A percentile compares a stretch with the other conserved stretches of the same genome.
Evolutionary conservation across 2,888 invertebrate species (phyloP).

Genomic region (Euplagia quadripunctaria): DNA sequence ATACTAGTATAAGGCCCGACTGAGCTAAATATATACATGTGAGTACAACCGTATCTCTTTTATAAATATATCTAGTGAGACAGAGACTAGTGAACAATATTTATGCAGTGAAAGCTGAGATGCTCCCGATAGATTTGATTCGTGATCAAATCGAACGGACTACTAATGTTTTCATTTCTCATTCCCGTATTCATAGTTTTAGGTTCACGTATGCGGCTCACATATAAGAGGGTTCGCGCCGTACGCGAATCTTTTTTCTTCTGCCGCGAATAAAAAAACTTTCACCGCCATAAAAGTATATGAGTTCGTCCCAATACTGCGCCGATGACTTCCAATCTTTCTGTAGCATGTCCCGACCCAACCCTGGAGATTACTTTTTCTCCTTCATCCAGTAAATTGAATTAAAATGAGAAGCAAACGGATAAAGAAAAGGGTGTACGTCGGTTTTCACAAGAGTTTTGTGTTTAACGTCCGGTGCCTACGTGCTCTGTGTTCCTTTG

Average conservation of each 20-base stretch:
- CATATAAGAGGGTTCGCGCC: conserved; percentile 66
- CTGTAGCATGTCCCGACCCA: conserved; percentile 81
- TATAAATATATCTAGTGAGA: not conserved
- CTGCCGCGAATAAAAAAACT: conserved; percentile 82
- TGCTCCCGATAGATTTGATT: conserved; percentile 60
- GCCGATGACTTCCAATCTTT: conserved; percentile 86
- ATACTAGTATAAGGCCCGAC: too few relatives aligned
- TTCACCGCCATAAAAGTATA: conserved; percentile 84
- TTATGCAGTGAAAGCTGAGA: conserved; percentile 52
- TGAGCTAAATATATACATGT: too few relatives aligned
- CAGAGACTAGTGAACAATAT: conserved; percentile 43
- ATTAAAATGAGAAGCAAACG: conserved; percentile 85
- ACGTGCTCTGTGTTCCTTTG: conserved; percentile 57
- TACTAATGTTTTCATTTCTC: conserved; percentile 72
- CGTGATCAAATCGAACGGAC: conserved; percentile 66
- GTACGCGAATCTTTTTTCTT: conserved; percentile 81
- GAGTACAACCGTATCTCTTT: too few relatives aligned
- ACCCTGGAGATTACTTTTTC: conserved; percentile 85
- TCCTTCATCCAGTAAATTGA: conserved; percentile 85
- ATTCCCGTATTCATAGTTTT: conserved; percentile 66
- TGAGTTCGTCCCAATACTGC: conserved; percentile 85
- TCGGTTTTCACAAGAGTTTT: conserved; percentile 78
- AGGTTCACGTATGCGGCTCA: conserved; percentile 71
- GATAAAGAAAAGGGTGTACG: conserved; percentile 81
- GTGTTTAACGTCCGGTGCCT: conserved; percentile 68